phyloP scores from a whole-genome alignment of 2,888 invertebrate species.

The Phytoseiulus persimilis region DNA sequence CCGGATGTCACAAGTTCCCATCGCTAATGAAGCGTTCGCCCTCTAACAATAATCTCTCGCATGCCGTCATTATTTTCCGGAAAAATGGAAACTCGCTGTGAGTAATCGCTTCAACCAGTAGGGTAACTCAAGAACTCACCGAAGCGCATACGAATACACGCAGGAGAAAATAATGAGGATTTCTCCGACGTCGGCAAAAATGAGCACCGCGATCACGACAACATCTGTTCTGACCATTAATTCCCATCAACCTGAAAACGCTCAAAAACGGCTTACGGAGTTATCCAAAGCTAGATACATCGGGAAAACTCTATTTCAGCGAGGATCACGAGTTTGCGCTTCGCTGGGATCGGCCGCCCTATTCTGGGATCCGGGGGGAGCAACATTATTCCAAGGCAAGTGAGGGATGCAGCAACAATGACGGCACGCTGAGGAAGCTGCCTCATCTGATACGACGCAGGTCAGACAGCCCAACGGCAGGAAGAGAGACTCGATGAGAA shows the following conservation, averaged over 20 bases:
- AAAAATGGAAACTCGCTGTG: not conserved
- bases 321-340: not conserved
- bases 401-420: not conserved
- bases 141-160: not conserved
- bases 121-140: not conserved
- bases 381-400: not conserved
- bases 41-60: not conserved
- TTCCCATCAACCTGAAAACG: no score
- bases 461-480: not conserved
- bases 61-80: not conserved
- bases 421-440: not conserved
- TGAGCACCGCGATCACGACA: not conserved
- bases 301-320: not conserved
- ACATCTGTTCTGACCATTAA: not conserved
- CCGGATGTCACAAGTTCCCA: not conserved
- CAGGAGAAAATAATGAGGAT: not conserved
- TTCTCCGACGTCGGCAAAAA: not conserved
- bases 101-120: not conserved
- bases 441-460: not conserved
- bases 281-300: no score
- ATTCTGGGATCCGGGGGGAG: not conserved
- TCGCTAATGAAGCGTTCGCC: not conserved
- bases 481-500: not conserved
- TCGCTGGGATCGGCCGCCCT: not conserved
- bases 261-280: no score